Evolutionary conservation across 2,113 vertebrate species (phyloP), one percentile per base, ranked within the genome.

Genomic region (Camelus dromedarius): DNA sequence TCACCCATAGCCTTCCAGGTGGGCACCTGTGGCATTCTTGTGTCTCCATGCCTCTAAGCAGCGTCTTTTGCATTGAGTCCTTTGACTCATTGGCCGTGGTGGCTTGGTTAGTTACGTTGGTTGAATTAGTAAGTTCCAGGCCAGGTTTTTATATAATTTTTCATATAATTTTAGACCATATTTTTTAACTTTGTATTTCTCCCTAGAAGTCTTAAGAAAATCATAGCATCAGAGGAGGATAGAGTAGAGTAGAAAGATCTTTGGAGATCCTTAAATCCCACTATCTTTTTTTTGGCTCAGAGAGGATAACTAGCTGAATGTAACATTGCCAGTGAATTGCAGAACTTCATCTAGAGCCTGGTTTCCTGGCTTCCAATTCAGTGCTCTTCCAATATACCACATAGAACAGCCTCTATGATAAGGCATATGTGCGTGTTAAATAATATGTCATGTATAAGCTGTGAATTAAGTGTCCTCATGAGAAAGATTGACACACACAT

Each of bases 121-220:
- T 56, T 84, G 60, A 91, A 50, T 81, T 14, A 69, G 15, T 46
- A 85, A 24, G 0, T 67, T 93, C 10, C 42, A 80, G 6, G 19
- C 35, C 16, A 89, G 24, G 15, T 58, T 76, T 91, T 69, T 70
- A 79, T 48, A n/a, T 79, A 60, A 79, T 69, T 94, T 92, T 91
- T 60, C 32, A 72, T 38, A 69, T 73, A 50, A 82, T 67, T 95
- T 82, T 77, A 82, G 56, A 38, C 22, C 20, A n/a, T 54, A 42
- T 88, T 81, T 62, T 84, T 67, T 28, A 86, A 80, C 16, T 75
- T 96, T 64, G 0, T 54, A n/a, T 89, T 95, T 93, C 28, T 91
- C 28, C 28, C 50, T 62, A 35, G 15, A 84, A 80, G 90, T 90
- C 28, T 96, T 56, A 90, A 66, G 28, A 80, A 50, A 87, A 35